Conservation (phyloP, 2,797 vertebrate genomes). For the Melanotaenia pygmaea region DNA sequence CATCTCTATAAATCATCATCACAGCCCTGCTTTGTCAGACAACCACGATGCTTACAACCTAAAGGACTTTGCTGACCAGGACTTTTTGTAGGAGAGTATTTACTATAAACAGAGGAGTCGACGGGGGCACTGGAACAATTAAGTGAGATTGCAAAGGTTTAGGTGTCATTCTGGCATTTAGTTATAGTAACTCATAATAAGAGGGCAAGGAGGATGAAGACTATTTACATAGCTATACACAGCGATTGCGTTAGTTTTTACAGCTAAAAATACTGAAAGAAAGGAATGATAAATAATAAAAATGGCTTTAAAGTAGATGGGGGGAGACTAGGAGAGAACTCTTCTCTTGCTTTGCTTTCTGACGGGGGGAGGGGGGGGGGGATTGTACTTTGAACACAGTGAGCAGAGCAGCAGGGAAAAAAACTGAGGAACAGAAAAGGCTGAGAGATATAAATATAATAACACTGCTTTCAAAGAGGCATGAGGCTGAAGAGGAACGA, state of each 20-base stretch:
- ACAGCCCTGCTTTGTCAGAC: conserved; percentile 24
- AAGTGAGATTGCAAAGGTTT: conserved; percentile 44
- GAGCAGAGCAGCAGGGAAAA: conserved; percentile 37
- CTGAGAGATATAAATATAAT: conserved; percentile 34
- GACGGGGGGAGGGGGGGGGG: conserved; percentile 28
- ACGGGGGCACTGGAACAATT: conserved; percentile 14
- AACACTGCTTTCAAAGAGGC: conserved; percentile 27
- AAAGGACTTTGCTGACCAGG: conserved; percentile 28
- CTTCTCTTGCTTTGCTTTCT: conserved; percentile 14
- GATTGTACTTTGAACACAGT: conserved; percentile 53
- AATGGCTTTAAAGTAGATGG: conserved; percentile 17
- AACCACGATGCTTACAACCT: conserved; percentile 11
- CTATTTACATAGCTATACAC: not conserved
- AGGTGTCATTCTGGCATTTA: conserved; percentile 50
- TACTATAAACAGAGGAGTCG: conserved; percentile 9
- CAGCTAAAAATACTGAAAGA: conserved; percentile 6
- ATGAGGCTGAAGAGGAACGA: conserved; percentile 9
- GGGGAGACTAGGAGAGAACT: conserved; percentile 1
- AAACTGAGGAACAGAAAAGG: conserved; percentile 24
- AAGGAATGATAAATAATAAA: not conserved
- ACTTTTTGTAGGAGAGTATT: conserved; percentile 18
- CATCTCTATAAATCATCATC: conserved; percentile 41
- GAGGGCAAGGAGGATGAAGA: conserved; percentile 6
- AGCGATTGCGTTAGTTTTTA: not conserved
- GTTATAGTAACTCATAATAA: conserved; percentile 36